Percentiles rank a stretch among this genome's conserved stretches.
Evolutionary conservation across 2,797 vertebrate genomes (phyloP).

Genomic region (Sebastes steindachneri): DNA sequence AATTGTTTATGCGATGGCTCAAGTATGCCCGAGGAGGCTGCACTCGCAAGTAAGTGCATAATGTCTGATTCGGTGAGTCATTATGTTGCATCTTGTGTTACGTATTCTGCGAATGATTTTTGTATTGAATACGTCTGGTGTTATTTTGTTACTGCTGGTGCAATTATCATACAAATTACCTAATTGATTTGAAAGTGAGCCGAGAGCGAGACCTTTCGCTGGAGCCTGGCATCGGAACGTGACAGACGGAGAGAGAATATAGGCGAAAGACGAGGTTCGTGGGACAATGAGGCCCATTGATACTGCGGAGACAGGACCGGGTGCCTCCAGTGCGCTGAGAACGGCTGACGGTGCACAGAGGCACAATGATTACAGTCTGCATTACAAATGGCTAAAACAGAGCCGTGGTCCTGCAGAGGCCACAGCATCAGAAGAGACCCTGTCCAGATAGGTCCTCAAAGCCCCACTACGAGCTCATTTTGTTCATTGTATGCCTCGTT

Average conservation of each 20-base stretch:
- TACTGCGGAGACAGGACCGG: constrained; percentile 74
- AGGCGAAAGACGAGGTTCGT: constrained; percentile 53
- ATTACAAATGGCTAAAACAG: constrained; percentile 77
- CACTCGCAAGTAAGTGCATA: too few relatives aligned
- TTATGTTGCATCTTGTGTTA: background rate
- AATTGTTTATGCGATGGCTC: background rate
- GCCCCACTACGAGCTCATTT: background rate
- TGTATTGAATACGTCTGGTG: background rate
- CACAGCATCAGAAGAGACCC: constrained; percentile 36
- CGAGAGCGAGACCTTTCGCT: constrained; percentile 7
- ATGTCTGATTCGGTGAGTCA: too few relatives aligned
- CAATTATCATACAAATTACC: background rate
- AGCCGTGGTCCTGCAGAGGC: constrained; percentile 46
- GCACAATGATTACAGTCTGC: constrained; percentile 73
- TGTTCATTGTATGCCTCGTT: background rate
- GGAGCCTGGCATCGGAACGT: constrained; percentile 50
- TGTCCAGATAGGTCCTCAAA: constrained; percentile 5
- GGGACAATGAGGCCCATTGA: constrained; percentile 83
- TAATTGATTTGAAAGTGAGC: constrained; percentile 18
- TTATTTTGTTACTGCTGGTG: background rate
- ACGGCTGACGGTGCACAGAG: constrained; percentile 72
- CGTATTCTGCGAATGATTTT: background rate
- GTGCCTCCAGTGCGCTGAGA: constrained; percentile 69
- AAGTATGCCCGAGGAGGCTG: background rate
- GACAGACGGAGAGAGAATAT: constrained; percentile 55